phyloP scores from a whole-genome alignment of 2,888 invertebrate genomes.

The Melipona beecheii region DNA sequence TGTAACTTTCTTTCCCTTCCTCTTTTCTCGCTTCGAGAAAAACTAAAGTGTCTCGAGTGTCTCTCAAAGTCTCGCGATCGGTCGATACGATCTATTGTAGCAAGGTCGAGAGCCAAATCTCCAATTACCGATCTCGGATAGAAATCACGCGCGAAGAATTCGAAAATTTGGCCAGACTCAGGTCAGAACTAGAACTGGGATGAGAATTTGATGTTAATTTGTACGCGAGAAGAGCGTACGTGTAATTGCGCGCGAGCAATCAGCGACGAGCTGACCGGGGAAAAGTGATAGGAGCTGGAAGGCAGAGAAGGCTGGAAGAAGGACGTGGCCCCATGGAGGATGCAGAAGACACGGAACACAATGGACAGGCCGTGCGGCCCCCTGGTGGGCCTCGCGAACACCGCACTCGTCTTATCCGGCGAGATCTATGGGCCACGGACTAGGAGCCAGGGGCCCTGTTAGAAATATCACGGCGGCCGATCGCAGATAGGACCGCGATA shows the following conservation, averaged over 20 bases:
- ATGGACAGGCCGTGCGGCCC: conserved; percentile 74
- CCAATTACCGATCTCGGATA: too few species aligned
- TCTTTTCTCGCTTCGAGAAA: background rate
- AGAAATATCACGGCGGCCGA: conserved; percentile 81
- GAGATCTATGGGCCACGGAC: conserved; percentile 77
- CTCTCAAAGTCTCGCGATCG: too few species aligned
- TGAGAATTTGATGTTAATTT: conserved; percentile 44
- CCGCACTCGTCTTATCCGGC: conserved; percentile 80
- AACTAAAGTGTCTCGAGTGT: too few species aligned
- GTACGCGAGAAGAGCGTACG: conserved; percentile 38
- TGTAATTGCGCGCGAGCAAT: conserved; percentile 66
- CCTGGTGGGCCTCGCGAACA: conserved; percentile 82
- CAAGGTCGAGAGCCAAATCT: too few species aligned
- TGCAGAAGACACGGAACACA: conserved; percentile 66
- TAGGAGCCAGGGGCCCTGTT: conserved; percentile 81
- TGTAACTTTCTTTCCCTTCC: background rate
- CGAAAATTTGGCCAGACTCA: background rate
- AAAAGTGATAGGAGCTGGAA: conserved; percentile 38
- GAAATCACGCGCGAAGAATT: too few species aligned
- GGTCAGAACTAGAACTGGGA: background rate
- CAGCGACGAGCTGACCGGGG: conserved; percentile 49
- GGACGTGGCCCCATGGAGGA: conserved; percentile 37
- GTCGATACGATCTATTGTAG: too few species aligned
- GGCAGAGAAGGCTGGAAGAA: conserved; percentile 5
- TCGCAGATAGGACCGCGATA: conserved; percentile 82